phyloP scores from a whole-genome alignment of 2,888 invertebrate species.

The Drosophila quinaria region DNA sequence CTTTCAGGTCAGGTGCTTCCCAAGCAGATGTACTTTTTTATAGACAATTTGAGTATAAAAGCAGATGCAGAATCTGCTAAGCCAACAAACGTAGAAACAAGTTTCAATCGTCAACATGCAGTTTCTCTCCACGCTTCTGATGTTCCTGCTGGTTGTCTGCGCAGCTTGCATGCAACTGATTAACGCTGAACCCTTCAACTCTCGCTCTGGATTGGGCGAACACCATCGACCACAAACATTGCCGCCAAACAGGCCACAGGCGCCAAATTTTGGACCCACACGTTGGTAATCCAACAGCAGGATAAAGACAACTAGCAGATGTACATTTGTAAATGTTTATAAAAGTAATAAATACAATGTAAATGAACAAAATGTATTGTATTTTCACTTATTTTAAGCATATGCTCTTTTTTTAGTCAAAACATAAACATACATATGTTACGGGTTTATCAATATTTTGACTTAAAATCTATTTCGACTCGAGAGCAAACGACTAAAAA shows the following conservation, averaged over 20 bases:
- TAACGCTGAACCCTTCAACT: constrained; percentile 17
- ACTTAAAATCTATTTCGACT: constrained; percentile 52
- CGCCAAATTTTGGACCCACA: constrained; percentile 21
- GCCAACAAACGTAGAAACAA: background rate
- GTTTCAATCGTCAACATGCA: constrained; percentile 51
- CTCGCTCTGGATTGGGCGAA: constrained; percentile 12
- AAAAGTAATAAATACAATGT: constrained; percentile 10
- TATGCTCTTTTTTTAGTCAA: constrained; percentile 15
- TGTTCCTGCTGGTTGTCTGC: constrained; percentile 39
- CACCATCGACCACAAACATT: constrained; percentile 34
- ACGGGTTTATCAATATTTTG: constrained; percentile 20
- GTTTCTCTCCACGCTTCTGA: constrained; percentile 32
- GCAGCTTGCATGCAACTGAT: constrained; percentile 30
- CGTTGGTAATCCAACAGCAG: constrained; percentile 17
- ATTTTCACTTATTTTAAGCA: constrained; percentile 45
- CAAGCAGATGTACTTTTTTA: constrained; percentile 9
- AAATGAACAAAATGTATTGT: constrained; percentile 37
- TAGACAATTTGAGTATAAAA: constrained; percentile 16
- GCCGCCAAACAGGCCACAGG: constrained; percentile 44
- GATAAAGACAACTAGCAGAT: background rate
- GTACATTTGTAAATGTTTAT: background rate
- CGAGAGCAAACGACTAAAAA: constrained; percentile 49
- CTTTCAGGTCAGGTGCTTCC: constrained; percentile 28
- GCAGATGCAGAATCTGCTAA: background rate
- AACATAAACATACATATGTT: constrained; percentile 47